Percentiles rank a stretch among this genome's conserved stretches.
Conservation (phyloP, 2,888 invertebrate genomes). For the Metellina segmentata region DNA sequence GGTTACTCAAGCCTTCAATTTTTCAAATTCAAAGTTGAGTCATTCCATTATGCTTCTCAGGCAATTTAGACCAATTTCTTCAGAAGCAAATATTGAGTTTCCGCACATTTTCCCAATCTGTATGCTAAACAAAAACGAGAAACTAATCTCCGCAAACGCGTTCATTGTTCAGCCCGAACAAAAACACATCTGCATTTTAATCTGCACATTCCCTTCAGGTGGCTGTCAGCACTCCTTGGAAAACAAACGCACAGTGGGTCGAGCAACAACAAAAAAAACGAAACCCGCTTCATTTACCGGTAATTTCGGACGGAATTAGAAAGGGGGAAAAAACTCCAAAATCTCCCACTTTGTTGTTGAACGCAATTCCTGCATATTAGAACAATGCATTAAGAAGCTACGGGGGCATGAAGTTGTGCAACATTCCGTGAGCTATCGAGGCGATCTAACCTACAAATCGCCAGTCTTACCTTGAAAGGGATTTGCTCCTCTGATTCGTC, state of each 20-base stretch:
- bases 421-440: conserved; percentile 49
- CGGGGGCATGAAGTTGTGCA: conserved; percentile 6
- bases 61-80: not conserved
- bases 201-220: not conserved
- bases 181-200: not conserved
- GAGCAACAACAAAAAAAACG: not conserved
- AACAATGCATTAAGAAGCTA: conserved; percentile 38
- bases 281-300: conserved; percentile 51
- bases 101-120: not conserved
- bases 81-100: not conserved
- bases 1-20: not conserved
- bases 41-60: not conserved
- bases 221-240: not conserved
- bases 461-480: conserved; percentile 58
- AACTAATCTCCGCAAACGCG: not conserved
- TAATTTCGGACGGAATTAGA: conserved; percentile 32
- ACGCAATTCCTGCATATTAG: conserved; percentile 28
- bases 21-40: not conserved
- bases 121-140: not conserved
- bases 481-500: conserved; percentile 31
- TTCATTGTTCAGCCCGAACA: not conserved
- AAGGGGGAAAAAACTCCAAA: conserved; percentile 3
- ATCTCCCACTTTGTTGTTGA: conserved; percentile 20
- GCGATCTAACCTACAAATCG: conserved; percentile 68
- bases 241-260: conserved; percentile 35